Evolutionary conservation across 2,113 vertebrate genomes (phyloP).

Genomic region (Hemibagrus wyckioides): DNA sequence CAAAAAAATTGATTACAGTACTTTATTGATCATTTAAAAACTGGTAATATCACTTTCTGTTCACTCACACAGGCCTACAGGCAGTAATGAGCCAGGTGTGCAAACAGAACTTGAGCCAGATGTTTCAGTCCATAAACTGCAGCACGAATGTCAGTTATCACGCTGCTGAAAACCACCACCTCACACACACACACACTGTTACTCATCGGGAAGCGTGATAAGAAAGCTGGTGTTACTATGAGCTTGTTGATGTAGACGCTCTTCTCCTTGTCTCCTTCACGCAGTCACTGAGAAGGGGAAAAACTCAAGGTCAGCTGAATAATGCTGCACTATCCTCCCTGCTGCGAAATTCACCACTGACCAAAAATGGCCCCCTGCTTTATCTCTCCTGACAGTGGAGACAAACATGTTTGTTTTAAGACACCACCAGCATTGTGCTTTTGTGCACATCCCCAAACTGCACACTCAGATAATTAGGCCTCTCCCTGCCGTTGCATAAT

Average conservation of each 20-base stretch:
- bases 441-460: not conserved
- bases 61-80: not conserved
- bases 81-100: conserved; percentile 20
- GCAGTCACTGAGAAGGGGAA: conserved; percentile 7
- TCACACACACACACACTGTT: not conserved
- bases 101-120: conserved; percentile 24
- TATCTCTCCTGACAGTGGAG: not conserved
- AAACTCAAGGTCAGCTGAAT: conserved; percentile 47
- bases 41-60: not conserved
- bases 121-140: conserved; percentile 4
- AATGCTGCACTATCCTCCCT: conserved; percentile 13
- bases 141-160: not conserved
- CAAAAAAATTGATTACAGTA: not conserved
- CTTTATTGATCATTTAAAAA: not conserved
- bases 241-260: not conserved
- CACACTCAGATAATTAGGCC: not conserved
- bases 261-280: not conserved
- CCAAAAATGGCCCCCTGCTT: not conserved
- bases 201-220: conserved; percentile 19
- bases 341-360: conserved; percentile 11
- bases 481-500: not conserved
- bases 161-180: not conserved
- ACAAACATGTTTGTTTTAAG: conserved; percentile 25
- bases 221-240: conserved; percentile 26
- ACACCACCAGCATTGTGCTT: not conserved